These are phyloP conservation scores for Neoaliturus tenellus DNA, from an alignment of 2,888 invertebrate genomes.

Conservation along the genomic window DNA sequence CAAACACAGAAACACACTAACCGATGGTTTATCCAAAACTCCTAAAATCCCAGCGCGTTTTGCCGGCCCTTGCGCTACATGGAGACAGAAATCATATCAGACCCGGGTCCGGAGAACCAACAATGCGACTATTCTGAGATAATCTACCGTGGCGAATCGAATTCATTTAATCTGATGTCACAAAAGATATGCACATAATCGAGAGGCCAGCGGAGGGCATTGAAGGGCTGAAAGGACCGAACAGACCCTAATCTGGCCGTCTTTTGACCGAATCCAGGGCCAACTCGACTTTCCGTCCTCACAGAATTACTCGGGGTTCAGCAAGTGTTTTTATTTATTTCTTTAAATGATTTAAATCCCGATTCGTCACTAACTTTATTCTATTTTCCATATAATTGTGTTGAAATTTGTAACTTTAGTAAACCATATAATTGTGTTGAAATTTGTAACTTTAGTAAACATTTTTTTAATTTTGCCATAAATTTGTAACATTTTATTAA, in stretches of 20 bases:
- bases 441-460: no score
- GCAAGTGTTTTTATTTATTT: no score
- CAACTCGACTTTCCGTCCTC: neutral
- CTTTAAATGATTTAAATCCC: no score
- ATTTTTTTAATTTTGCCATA: no score
- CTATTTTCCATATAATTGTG: no score
- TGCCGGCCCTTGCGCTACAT: neutral
- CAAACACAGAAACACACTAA: neutral
- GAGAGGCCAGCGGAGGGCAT: conserved; percentile 1
- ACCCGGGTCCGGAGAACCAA: neutral
- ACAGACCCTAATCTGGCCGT: neutral
- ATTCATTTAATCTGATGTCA: conserved; percentile 41
- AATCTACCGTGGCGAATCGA: conserved; percentile 34
- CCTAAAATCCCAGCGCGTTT: no score
- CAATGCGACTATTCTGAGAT: conserved; percentile 22
- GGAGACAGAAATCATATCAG: neutral
- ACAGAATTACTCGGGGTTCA: no score
- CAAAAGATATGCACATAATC: conserved; percentile 44
- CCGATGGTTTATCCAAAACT: neutral
- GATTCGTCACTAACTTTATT: no score
- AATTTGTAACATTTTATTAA: no score
- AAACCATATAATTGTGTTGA: no score
- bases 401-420: no score
- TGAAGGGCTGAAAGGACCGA: conserved; percentile 2
- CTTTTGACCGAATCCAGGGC: neutral